Base-by-base conservation (phyloP, 2,888 invertebrate species). In the Strigamia transsilvanica region DNA sequence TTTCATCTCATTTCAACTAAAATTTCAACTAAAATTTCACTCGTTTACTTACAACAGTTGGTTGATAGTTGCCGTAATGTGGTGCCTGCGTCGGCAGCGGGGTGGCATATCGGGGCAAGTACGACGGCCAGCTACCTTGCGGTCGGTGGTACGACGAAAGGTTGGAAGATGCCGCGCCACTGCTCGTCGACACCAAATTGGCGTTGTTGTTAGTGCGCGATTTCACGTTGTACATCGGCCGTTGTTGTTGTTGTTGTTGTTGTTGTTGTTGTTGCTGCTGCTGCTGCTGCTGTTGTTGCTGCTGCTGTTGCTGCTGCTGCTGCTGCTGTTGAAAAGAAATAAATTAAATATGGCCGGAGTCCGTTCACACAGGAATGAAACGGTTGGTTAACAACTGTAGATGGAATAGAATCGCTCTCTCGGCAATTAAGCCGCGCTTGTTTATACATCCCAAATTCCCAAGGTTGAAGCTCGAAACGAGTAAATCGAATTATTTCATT, bases 101-200 rank as follows among this genome's bases (percentile, higher is more conserved):
- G 66, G 83, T 38, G 27, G 83, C 82, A 42, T 83, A 83, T 27
- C 83, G 79, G 61, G 83, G 82, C 56, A 83, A 80, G 51, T 83
- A 83, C 10, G 83, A 80, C 23, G 82, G 15, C 82, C 82, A 83
- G 77, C 79, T 80, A 38, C 42, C 77, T 82, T 83, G 83, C 61
- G 82, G 73, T 77, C 83, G 81, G 73, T 73, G 73, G 56, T 83
- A 83, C n/a, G 83, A 66, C 18, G 80, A 38, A 10, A 38, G 46
- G 34, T 83, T 82, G 38, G 83, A 79, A 82, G 73, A 32, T 27
- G 83, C 80, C 9, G 80, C 80, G 12, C 83, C 83, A n/a, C 83
- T 21, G 23, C 80, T 82, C 56, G 83, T 82, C n/a, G 83, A 83
- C n/a, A 83, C 78, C 73, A 83, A 51, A 51, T 79, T 82, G 13